Percentiles rank a stretch among this genome's conserved stretches.
phyloP scores from a whole-genome alignment of 2,888 invertebrate genomes.

The Brachypterus glaber region DNA sequence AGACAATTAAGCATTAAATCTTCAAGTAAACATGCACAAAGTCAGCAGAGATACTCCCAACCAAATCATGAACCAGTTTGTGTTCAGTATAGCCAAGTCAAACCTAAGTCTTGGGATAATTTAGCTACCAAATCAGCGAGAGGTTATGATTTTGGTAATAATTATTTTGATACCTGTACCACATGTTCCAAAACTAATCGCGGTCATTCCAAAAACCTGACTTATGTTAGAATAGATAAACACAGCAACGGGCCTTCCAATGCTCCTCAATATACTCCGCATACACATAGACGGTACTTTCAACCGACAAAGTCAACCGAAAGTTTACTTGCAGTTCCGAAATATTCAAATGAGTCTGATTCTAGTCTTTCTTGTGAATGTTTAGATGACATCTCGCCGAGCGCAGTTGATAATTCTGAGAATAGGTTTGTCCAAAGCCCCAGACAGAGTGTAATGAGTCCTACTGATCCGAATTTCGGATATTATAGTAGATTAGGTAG shows the following conservation, averaged over 20 bases:
- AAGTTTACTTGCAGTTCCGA: conserved; percentile 60
- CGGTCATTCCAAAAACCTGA: conserved; percentile 24
- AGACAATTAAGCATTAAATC: conserved; percentile 40
- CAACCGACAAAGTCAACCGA: conserved; percentile 73
- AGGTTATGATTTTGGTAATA: conserved; percentile 80
- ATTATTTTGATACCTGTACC: conserved; percentile 58
- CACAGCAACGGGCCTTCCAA: conserved; percentile 14
- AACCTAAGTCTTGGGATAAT: conserved; percentile 88
- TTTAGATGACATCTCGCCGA: conserved; percentile 39
- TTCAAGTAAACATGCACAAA: conserved; percentile 41
- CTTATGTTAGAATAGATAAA: conserved; percentile 31
- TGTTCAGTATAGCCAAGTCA: conserved; percentile 43
- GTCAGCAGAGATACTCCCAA: conserved; percentile 36
- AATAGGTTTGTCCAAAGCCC: conserved; percentile 37
- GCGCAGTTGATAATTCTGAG: conserved; percentile 30
- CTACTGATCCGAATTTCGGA: conserved; percentile 39
- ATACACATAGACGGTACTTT: conserved; percentile 42
- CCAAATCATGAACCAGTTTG: conserved; percentile 39
- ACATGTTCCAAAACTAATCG: conserved; percentile 30
- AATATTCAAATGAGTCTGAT: conserved; percentile 56
- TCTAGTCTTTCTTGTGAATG: conserved; percentile 66
- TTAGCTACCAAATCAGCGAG: conserved; percentile 76
- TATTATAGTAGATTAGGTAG: conserved; percentile 42
- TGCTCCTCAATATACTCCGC: conserved; percentile 41
- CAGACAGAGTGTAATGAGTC: conserved; percentile 36